Conservation (phyloP, 2,797 vertebrate species). For the Rhinoraja longicauda region DNA sequence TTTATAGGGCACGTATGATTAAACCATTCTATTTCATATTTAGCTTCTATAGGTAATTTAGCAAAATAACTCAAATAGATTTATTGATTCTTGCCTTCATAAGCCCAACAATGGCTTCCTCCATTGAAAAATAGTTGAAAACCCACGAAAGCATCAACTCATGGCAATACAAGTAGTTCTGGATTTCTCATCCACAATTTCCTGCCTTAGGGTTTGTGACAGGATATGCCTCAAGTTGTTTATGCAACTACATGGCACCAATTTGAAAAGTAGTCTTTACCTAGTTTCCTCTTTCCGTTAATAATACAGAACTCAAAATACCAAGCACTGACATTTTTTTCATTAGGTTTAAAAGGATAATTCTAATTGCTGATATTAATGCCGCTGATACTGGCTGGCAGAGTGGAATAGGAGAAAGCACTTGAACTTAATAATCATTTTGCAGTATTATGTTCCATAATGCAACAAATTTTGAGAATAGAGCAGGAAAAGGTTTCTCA, state of each 20-base stretch:
- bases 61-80: background rate
- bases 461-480: background rate
- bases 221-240: background rate
- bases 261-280: background rate
- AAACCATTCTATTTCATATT: background rate
- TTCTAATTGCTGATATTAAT: background rate
- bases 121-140: background rate
- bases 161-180: background rate
- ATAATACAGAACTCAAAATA: background rate
- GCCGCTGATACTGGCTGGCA: background rate
- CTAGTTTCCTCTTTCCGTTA: background rate
- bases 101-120: background rate
- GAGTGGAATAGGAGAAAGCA: background rate
- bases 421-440: background rate
- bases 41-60: background rate
- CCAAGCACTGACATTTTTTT: too few relatives aligned
- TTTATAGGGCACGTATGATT: background rate
- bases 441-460: background rate
- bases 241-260: background rate
- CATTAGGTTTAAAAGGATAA: background rate
- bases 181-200: background rate
- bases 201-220: background rate
- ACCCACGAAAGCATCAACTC: background rate
- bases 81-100: background rate
- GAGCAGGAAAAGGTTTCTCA: background rate